phyloP scores from a whole-genome alignment of 1,140 invertebrate genomes.

The Propsilocerus akamusi region DNA sequence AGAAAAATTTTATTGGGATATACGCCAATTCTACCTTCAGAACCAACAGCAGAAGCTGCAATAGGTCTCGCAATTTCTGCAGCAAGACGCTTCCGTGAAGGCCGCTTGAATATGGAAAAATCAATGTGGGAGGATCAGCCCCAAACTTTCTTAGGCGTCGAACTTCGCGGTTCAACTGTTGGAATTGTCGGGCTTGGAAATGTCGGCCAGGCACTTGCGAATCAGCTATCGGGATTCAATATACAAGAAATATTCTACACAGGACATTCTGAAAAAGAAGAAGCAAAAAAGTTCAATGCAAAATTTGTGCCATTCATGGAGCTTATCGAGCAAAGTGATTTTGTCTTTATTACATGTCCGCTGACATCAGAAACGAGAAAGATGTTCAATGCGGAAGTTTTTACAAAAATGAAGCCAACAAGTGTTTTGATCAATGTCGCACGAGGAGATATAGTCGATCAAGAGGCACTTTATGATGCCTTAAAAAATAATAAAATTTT shows the following conservation, averaged over 20 bases:
- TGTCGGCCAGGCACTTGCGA: slow-evolving; percentile 51
- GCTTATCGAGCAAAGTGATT: slow-evolving; percentile 52
- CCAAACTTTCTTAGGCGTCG: slow-evolving; percentile 44
- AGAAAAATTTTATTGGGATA: slow-evolving; percentile 52
- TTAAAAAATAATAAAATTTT: slow-evolving; percentile 49
- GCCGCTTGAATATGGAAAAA: slow-evolving; percentile 40
- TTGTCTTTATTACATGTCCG: slow-evolving; percentile 48
- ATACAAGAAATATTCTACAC: slow-evolving; percentile 48
- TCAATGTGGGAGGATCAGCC: slow-evolving; percentile 39
- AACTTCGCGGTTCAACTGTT: slow-evolving; percentile 49
- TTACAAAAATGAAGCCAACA: slow-evolving; percentile 60
- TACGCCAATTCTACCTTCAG: slow-evolving; percentile 60
- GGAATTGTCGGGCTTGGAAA: slow-evolving; percentile 65
- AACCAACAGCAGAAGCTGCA: slow-evolving; percentile 67
- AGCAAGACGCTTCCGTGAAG: slow-evolving; percentile 54
- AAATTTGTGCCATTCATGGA: slow-evolving; percentile 52
- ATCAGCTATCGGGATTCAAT: slow-evolving; percentile 46
- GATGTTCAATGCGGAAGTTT: slow-evolving; percentile 48
- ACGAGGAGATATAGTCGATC: slow-evolving; percentile 55
- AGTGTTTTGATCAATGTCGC: slow-evolving; percentile 65
- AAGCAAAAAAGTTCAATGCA: slow-evolving; percentile 34
- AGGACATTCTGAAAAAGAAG: slow-evolving; percentile 39
- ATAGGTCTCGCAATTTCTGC: slow-evolving; percentile 56
- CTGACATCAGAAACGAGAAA: slow-evolving; percentile 47
- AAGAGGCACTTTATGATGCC: slow-evolving; percentile 53